Percentiles rank a stretch among this genome's conserved stretches.
phyloP scores from a whole-genome alignment of 2,888 invertebrate species.

The Xestia sexstrigata region DNA sequence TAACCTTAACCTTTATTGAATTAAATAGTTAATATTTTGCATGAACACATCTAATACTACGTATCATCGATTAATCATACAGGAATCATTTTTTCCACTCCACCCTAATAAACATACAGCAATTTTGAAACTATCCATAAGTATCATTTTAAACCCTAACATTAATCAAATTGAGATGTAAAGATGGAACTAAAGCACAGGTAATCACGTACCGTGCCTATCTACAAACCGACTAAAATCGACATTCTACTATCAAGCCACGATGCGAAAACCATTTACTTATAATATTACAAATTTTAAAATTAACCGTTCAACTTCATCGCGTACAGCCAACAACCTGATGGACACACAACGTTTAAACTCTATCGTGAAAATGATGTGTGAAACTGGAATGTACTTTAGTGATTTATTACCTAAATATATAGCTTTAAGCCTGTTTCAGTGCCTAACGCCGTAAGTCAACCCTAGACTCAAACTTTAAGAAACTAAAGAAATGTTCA shows the following conservation, averaged over 20 bases:
- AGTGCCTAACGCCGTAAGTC: constrained; percentile 74
- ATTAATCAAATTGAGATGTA: constrained; percentile 65
- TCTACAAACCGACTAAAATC: constrained; percentile 58
- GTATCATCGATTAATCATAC: no score
- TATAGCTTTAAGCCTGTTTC: constrained; percentile 82
- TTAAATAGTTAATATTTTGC: no score
- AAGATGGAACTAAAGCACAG: constrained; percentile 56
- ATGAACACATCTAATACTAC: no score
- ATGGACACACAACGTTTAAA: constrained; percentile 48
- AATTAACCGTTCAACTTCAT: constrained; percentile 57
- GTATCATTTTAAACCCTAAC: constrained; percentile 66
- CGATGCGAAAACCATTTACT: constrained; percentile 64
- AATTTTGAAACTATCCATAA: constrained; percentile 62
- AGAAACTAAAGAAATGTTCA: constrained; percentile 48
- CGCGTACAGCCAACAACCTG: constrained; percentile 56
- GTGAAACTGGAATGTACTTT: constrained; percentile 69
- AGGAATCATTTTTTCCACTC: no score
- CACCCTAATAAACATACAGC: constrained; percentile 38
- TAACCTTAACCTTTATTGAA: no score
- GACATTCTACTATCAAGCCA: constrained; percentile 66
- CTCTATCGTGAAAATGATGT: constrained; percentile 50
- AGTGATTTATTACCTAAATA: constrained; percentile 51
- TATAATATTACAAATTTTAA: constrained; percentile 53
- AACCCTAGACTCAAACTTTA: constrained; percentile 49
- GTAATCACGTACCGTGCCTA: constrained; percentile 45